Base-by-base conservation (phyloP, 2,888 invertebrate species). In the Lysandra bellargus region DNA sequence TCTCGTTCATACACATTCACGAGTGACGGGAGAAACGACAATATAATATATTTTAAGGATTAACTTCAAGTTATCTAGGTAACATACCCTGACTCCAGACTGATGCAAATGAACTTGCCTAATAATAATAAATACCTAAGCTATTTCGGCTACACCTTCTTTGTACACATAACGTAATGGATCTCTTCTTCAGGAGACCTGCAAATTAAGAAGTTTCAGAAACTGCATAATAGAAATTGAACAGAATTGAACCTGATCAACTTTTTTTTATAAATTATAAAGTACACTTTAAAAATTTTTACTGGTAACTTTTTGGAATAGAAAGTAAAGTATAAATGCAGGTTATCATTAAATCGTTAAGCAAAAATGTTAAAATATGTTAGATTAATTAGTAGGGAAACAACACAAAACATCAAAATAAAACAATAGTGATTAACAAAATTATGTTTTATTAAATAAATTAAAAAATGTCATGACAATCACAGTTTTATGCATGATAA, bases 101-200 rank as follows among this genome's bases (percentile, higher is more conserved):
- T 49, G 49, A 49, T 49, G 17, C 53, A 53, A 57, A 4, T 17
- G 57, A 57, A 57, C 57, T 49, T 23, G 23, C 23, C 23, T 23
- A 23, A 23, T 23, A 23, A 23, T 23, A 23, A 64, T 64, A 64
- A 69, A 37, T 37, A 69, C 33, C 69, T 69, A 69, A 37, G 30
- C 44, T 44, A 74, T 33, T 30, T 57, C 76, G 33, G 53, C 76
- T 76, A 76, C 76, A 57, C 76, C 53, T 76, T 76, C 53, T 57
- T 76, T 12, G 76, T 76, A 49, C 76, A 76, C 12, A 53, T 57
- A 33, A 76, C 30, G 33, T 6, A 76, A 57, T 57, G 6, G 7
- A 14, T 30, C 17, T 23, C 76, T 76, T 53, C 53, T 49, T 17
- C 57, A 76, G 76, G 76, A 23, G 14, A 30, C 57, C 76, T 76